Base-by-base conservation (phyloP, 2,113 vertebrate genomes). In the Nerophis ophidion region DNA sequence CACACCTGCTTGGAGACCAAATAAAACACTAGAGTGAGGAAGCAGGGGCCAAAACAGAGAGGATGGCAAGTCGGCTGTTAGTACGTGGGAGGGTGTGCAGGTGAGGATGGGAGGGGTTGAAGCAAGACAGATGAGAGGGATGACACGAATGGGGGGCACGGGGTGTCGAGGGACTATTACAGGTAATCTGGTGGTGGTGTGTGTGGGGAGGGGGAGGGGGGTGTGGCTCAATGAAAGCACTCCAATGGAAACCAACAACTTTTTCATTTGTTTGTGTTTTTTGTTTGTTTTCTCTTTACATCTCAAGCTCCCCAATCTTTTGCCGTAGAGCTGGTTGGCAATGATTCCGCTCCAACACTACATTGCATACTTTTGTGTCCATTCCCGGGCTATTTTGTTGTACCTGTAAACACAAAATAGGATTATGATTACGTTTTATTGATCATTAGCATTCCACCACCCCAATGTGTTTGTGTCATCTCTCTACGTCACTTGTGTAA, bases 361-460 rank as follows among this genome's bases (percentile, higher is more conserved):
- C 95, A 98, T 98, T 88, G 95, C 96, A 92, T 98, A 98, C 94
- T 98, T 98, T 94, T 98, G 95, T 93, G 96, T 98, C 96, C 95
- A 98, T 97, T 98, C 96, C 91, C 95, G 95, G 93, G 94, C 96
- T 96, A 98, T 96, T 96, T 94, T 98, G 94, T 98, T 98, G 94
- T 98, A 98, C 95, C 95, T 98, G 91, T 14, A 74, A 76, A 72
- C 60, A 64, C 26, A 26, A 26, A 26, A 26, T 26, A 26, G 26
- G 1, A 1, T 26, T 26, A 26, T 26, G 19, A 26, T 26, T 26
- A 26, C 26, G 26, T 26, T 26, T 26, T 26, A 26, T 26, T 26
- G 26, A 26, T 26, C 26, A 26, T 2, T 26, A 26, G 26, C 26
- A 26, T 26, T 26, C 26, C 26, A 26, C 26, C 26, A 26, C 26